Evolutionary conservation across 2,113 vertebrate species (phyloP).

Genomic region (Bujurquina vittata): DNA sequence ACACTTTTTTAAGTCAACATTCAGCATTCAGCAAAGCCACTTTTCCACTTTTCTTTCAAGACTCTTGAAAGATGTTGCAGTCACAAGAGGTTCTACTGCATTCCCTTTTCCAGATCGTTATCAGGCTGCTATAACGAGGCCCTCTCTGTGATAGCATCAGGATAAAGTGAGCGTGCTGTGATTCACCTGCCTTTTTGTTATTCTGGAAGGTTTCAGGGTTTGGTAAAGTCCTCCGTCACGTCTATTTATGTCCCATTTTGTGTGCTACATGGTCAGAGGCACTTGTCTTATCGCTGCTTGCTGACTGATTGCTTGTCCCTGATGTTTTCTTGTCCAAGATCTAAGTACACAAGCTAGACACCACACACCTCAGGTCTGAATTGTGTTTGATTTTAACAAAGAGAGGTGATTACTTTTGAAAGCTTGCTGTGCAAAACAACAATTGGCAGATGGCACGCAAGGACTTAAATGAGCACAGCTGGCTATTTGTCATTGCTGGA

Average conservation of each 20-base stretch:
- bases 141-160: slow-evolving; percentile 37
- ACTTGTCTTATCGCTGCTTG: slow-evolving; percentile 59
- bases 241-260: slow-evolving; percentile 63
- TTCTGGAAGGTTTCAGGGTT: slow-evolving; percentile 45
- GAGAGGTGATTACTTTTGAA: slow-evolving; percentile 59
- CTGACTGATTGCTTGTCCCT: slow-evolving; percentile 65
- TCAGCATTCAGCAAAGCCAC: slow-evolving; percentile 13
- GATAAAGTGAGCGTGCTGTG: slow-evolving; percentile 49
- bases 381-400: slow-evolving; percentile 54
- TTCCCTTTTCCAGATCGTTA: slow-evolving; percentile 46
- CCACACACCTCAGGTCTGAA: slow-evolving; percentile 60
- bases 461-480: slow-evolving; percentile 56
- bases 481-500: slow-evolving; percentile 63
- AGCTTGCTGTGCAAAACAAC: slow-evolving; percentile 53
- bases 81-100: slow-evolving; percentile 40
- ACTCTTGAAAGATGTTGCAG: slow-evolving; percentile 45
- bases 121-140: slow-evolving; percentile 42
- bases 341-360: slow-evolving; percentile 61
- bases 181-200: slow-evolving; percentile 56
- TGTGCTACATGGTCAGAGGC: slow-evolving; percentile 28
- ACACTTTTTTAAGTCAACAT: neutral
- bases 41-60: slow-evolving; percentile 27
- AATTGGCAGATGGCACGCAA: slow-evolving; percentile 75
- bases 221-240: slow-evolving; percentile 15
- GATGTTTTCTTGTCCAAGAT: slow-evolving; percentile 54